Percentiles rank a stretch among this genome's conserved stretches.
Evolutionary conservation across 2,888 invertebrate genomes (phyloP).

Genomic region (Oscheius onirici): DNA sequence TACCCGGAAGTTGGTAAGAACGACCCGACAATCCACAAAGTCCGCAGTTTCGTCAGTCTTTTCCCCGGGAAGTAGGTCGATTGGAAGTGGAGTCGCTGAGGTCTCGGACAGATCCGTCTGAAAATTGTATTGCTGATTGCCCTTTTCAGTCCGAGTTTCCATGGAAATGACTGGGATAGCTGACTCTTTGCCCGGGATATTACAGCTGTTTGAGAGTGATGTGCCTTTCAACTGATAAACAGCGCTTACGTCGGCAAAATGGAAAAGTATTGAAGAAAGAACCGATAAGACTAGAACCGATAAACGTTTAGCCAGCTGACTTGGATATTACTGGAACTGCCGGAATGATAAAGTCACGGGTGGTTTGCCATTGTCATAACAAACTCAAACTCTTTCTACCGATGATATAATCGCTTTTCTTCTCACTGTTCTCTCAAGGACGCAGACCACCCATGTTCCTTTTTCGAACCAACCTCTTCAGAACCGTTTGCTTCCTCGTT

Average conservation of each 20-base stretch:
- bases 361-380: slow-evolving; percentile 6
- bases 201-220: no score
- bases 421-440: not conserved
- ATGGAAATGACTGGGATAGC: not conserved
- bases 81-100: slow-evolving; percentile 27
- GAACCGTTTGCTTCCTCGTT: not conserved
- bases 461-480: slow-evolving; percentile 15
- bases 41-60: slow-evolving; percentile 14
- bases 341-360: not conserved
- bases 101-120: slow-evolving; percentile 10
- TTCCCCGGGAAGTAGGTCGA: slow-evolving; percentile 31
- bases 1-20: slow-evolving; percentile 51
- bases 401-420: not conserved
- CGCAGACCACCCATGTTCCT: no score
- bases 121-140: not conserved
- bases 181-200: no score
- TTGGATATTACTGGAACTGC: no score
- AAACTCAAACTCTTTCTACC: not conserved
- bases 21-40: slow-evolving; percentile 34
- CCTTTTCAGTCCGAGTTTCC: not conserved
- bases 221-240: no score
- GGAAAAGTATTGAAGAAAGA: no score
- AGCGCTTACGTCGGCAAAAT: no score
- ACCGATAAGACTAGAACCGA: no score
- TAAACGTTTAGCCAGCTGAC: no score